Evolutionary conservation across 2,797 vertebrate species (phyloP), one percentile per base, ranked within the genome.

Genomic region (Chaenodraco wilsoni): DNA sequence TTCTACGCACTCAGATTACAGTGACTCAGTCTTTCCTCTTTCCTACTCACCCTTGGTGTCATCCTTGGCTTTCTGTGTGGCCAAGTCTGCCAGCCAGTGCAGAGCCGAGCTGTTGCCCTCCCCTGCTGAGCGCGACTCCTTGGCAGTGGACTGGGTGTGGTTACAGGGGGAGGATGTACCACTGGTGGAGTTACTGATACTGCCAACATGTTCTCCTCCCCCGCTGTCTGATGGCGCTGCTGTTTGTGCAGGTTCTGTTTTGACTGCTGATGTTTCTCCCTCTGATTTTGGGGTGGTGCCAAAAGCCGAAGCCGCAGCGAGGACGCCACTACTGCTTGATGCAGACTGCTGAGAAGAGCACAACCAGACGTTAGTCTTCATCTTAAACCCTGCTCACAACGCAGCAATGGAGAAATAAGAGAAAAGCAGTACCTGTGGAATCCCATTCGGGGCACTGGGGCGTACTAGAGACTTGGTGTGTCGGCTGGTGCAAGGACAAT

Each of bases 21-120:
- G 4, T 1, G 50, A 65, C 9, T 45, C 2, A 23, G 23, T 5
- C 3, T 31, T 9, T 33, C 2, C n/a, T 46, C 16, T 52, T 72
- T 76, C n/a, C 10, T n/a, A 43, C 84, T 80, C 57, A 99, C 98
- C 98, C 96, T 99, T 99, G 48, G 96, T 97, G 92, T 99, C 98
- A 88, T 99, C 98, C 95, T 98, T 99, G 57, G 96, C 96, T 88
- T 99, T 99, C 64, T 99, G 98, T 0, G 98, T 97, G 77, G 98
- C 98, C 89, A 99, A 92, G 89, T 99, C 98, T 54, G 98, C 98
- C 85, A 99, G 91, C 98, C 98, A 99, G 89, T 99, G 98, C 80
- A 99, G 94, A 75, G 98, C 98, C 27, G 98, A 98, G 41, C 96
- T 95, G 84, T 92, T 93, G 76, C 90, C 89, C 65, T 93, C 92